Base-by-base conservation (phyloP, 2,797 vertebrate genomes). In the Danio albolineatus region DNA sequence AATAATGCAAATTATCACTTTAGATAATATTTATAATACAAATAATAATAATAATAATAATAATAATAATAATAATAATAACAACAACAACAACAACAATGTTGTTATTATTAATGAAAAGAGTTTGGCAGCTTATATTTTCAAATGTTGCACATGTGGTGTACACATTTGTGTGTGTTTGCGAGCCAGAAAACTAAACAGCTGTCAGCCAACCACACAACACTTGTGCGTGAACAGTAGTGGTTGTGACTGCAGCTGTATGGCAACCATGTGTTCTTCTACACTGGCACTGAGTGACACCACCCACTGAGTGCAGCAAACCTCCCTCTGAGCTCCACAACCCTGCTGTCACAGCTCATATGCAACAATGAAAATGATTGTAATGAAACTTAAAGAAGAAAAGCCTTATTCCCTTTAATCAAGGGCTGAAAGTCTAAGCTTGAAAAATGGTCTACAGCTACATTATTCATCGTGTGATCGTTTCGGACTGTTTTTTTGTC, bases 271-370 rank as follows among this genome's bases (percentile, higher is more conserved):
- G 77, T 77, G 73, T 80, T 81, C 69, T 60, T 60, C 74, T 14
- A 78, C 71, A 75, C 79, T 77, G 67, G 51, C 79, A 75, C 79
- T 7, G 79, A 81, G 67, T 79, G 79, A 73, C 64, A 79, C 79
- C 36, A 17, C 70, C 70, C 62, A 67, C 48, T 0, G 21, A 73
- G 67, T 28, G 10, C 69, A 78, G 8, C 66, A 56, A 60, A 12
- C 10, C 17, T 51, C 67, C 43, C 7, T 76, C 69, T 75, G 8
- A 84, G 46, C 9, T 44, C 46, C 16, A 65, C 38, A 28, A 21
- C 13, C 53, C 16, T 2, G 5, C 36, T 17, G 54, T 70, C 21
- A 36, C 13, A 44, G 43, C 53, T 12, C 28, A 19, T 19, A 57
- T 14, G 9, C 38, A 21, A 12, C 46, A 46, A 61, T 16, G 2